Evolutionary conservation across 2,113 vertebrate species (phyloP).

Genomic region (Nestor notabilis): DNA sequence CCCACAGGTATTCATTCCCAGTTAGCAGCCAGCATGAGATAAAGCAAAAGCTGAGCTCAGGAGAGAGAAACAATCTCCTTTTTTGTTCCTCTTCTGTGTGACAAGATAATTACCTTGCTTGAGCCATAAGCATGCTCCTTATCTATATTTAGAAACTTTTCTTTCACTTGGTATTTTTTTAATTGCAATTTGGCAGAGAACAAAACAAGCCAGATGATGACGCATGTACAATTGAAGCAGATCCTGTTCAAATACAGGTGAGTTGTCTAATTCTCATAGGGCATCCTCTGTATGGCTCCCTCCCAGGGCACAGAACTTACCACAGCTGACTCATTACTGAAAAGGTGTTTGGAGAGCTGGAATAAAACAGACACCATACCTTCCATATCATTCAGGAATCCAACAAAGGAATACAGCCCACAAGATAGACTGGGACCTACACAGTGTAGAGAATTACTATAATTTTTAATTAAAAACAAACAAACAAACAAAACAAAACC

Average conservation of each 20-base stretch:
- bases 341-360: background rate
- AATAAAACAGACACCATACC: background rate
- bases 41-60: background rate
- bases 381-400: background rate
- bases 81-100: constrained; percentile 26
- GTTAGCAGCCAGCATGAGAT: background rate
- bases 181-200: background rate
- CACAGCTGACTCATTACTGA: background rate
- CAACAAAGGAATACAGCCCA: background rate
- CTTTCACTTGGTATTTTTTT: background rate
- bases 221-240: background rate
- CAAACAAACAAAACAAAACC: background rate
- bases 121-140: background rate
- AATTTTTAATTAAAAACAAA: background rate
- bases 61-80: background rate
- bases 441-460: background rate
- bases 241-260: background rate
- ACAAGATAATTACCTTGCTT: constrained; percentile 32
- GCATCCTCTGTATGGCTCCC: background rate
- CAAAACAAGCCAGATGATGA: background rate
- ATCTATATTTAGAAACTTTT: constrained; percentile 34
- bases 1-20: background rate
- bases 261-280: background rate
- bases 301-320: background rate
- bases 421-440: background rate